A percentile compares a stretch with the other conserved stretches of the same genome.
Conservation (phyloP, 1,140 invertebrate species). For the Dryas iulia region DNA sequence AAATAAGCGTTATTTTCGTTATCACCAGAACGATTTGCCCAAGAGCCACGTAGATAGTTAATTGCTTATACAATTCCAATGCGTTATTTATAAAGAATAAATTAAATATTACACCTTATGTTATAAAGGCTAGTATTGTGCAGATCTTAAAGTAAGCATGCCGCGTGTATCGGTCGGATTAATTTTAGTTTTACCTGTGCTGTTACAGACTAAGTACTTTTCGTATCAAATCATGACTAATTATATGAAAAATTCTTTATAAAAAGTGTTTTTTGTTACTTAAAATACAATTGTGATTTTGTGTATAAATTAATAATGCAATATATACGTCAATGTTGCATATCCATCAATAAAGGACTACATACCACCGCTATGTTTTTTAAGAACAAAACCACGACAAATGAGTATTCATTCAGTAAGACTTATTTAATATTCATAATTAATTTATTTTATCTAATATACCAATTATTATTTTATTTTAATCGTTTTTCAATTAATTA, state of each 20-base stretch:
- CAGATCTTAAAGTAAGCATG: constrained; percentile 8
- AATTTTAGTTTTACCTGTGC: background rate
- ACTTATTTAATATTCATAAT: background rate
- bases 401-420: constrained; percentile 18
- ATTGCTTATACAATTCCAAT: constrained; percentile 18
- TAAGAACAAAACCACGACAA: constrained; percentile 3
- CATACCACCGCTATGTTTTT: constrained; percentile 10
- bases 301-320: background rate
- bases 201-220: background rate
- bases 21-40: background rate
- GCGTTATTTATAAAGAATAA: constrained; percentile 22
- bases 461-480: no score
- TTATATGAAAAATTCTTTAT: background rate
- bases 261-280: background rate
- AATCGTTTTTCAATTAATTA: no score
- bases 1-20: constrained; percentile 5
- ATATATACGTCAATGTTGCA: background rate
- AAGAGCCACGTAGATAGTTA: constrained; percentile 13
- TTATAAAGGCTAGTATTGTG: constrained; percentile 8
- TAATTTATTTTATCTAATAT: background rate
- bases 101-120: constrained; percentile 21
- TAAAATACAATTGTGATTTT: background rate
- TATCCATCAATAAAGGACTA: constrained; percentile 16
- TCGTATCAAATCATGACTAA: background rate
- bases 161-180: constrained; percentile 6